Base-by-base conservation (phyloP, 2,113 vertebrate species). In the Melanerpes formicivorus region DNA sequence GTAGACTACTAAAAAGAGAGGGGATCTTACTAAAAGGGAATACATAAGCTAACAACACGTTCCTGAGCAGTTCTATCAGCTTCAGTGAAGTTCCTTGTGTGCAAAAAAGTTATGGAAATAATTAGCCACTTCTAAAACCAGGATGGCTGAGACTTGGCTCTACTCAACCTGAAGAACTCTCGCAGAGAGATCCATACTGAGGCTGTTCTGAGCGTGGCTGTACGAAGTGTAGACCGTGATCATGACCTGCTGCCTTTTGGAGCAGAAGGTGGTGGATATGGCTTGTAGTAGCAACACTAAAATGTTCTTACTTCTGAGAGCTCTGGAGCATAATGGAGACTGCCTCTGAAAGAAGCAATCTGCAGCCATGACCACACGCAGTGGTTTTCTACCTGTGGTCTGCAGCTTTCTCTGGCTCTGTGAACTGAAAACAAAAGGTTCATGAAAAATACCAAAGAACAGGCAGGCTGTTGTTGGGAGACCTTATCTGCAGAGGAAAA, bases 381-480 rank as follows among this genome's bases (percentile, higher is more conserved):
- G 87, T 76, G 87, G 76, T 66, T 96, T 87, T 60, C 87, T 93
- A 23, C 71, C 92, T 76, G 50, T 59, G 72, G 64, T 70, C 90
- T 85, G 90, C 94, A 91, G 72, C 67, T 91, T 82, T 70, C 90
- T 84, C 18, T 8, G 6, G 40, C 70, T 91, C 60, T 76, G n/a
- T 22, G 56, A 87, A 26, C 60, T 30, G 73, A 82, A 62, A 58
- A 44, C 14, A n/a, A 94, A 29, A 21, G 4, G 17, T 11, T 73
- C 9, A 18, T n/a, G 63, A 70, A 55, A 72, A 64, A 64, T 16
- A 62, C 58, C 16, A 12, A 58, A 56, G 32, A 79, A 6, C 18
- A 50, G 56, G 30, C 23, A 62, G 27, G 19, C 56, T 55, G 8
- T 34, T 67, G n/a, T 70, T 70, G 46, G 63, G 30, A 66, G 34